These are phyloP conservation scores for Rhinolophus ferrumequinum DNA, from an alignment of 2,113 vertebrate genomes.

Conservation along the genomic window DNA sequence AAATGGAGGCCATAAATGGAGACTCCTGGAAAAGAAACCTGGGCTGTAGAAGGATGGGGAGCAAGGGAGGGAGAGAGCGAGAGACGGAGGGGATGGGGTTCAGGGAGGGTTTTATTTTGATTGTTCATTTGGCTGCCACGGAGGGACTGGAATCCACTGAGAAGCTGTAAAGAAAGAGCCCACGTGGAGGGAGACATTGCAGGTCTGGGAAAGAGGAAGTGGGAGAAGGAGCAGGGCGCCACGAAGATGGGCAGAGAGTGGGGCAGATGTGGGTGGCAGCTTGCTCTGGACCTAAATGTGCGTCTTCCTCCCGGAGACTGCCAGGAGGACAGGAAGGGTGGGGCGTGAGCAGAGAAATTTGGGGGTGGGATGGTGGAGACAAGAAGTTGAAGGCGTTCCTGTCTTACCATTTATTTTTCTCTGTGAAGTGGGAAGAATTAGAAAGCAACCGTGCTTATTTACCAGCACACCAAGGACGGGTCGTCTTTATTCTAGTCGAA, in stretches of 20 bases:
- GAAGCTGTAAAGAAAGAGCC: background rate
- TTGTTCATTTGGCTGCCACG: background rate
- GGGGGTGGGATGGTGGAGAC: background rate
- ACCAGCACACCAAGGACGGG: background rate
- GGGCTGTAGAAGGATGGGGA: background rate
- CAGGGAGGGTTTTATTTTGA: background rate
- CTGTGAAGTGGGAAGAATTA: constrained; percentile 1
- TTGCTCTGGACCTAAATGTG: background rate
- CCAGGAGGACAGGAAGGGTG: background rate
- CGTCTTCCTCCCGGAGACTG: background rate
- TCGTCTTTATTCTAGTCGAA: background rate
- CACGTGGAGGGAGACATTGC: background rate
- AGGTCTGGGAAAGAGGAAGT: background rate
- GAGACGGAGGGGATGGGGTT: no score
- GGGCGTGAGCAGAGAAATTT: background rate
- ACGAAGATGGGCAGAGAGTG: background rate
- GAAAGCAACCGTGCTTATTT: background rate
- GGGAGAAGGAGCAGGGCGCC: background rate
- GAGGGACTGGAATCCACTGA: background rate
- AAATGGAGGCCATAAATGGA: background rate
- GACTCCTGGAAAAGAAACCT: background rate
- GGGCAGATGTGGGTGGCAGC: background rate
- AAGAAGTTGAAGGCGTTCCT: background rate
- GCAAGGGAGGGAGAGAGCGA: background rate
- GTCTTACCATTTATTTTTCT: background rate